Percentiles rank a stretch among this genome's conserved stretches.
These are phyloP conservation scores for Hoplostethus mediterraneus DNA, from an alignment of 2,797 vertebrate genomes.

Conservation along the genomic window DNA sequence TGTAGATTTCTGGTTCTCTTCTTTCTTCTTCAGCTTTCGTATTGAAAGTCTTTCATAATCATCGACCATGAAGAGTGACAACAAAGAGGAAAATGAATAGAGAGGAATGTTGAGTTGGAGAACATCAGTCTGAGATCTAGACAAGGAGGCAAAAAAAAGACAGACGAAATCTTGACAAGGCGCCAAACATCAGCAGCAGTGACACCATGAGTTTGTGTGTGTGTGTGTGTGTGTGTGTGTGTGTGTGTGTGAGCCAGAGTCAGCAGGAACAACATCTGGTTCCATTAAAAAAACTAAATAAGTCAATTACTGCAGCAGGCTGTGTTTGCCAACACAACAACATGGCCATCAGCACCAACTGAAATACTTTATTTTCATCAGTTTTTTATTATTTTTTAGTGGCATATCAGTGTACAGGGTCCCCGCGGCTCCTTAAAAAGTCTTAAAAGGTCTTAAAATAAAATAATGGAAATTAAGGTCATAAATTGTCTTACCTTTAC, in stretches of 20 bases:
- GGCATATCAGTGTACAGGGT: constrained; percentile 3
- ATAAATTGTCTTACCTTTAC: too few relatives aligned
- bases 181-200: constrained; percentile 51
- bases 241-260: constrained; percentile 57
- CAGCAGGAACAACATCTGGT: constrained; percentile 75
- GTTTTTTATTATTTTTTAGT: too few relatives aligned
- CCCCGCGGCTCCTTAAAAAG: too few relatives aligned
- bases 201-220: neutral
- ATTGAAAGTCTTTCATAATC: too few relatives aligned
- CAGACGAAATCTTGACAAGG: constrained; percentile 58
- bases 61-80: too few relatives aligned
- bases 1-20: too few relatives aligned
- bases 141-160: constrained; percentile 26
- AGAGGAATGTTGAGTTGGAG: constrained; percentile 22
- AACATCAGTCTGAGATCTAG: constrained; percentile 18
- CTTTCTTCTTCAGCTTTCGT: too few relatives aligned
- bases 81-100: too few relatives aligned
- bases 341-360: constrained; percentile 18
- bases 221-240: constrained; percentile 40
- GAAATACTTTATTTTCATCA: constrained; percentile 52
- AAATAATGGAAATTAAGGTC: too few relatives aligned
- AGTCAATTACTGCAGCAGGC: constrained; percentile 72
- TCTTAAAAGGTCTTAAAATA: too few relatives aligned
- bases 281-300: constrained; percentile 76
- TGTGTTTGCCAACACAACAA: constrained; percentile 66